Conservation (phyloP, 2,113 vertebrate genomes). For the Riparia riparia region DNA sequence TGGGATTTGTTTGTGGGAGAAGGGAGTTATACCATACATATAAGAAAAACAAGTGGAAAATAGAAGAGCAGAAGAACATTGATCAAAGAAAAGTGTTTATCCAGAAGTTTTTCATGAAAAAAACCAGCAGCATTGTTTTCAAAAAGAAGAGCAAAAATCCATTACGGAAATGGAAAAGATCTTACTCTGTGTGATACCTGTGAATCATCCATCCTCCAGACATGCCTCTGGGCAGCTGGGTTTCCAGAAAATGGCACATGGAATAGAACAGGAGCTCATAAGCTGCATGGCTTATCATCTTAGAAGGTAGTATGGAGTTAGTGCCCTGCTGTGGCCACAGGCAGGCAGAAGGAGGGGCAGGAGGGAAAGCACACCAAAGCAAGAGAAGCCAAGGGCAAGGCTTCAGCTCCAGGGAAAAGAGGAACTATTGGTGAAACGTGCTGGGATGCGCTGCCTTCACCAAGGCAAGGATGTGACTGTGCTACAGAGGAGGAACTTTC, state of each 20-base stretch:
- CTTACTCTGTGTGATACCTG: neutral
- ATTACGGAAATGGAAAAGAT: neutral
- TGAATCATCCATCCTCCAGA: neutral
- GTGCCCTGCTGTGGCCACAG: neutral
- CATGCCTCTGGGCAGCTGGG: neutral
- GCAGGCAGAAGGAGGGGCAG: neutral
- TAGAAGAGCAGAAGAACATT: neutral
- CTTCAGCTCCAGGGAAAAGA: neutral
- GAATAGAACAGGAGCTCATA: neutral
- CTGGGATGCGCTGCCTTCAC: neutral
- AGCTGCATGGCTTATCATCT: neutral
- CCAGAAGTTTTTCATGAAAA: neutral
- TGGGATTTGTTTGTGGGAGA: neutral
- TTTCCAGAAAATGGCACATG: neutral
- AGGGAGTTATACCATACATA: neutral
- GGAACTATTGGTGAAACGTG: fast-evolving
- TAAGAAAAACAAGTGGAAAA: neutral
- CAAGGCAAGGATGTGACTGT: neutral
- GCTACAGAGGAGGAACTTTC: neutral
- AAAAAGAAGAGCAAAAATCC: neutral
- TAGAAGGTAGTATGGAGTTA: neutral
- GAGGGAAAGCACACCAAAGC: neutral
- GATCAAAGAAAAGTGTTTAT: neutral
- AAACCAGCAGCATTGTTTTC: neutral
- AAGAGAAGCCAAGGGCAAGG: neutral